Conservation (phyloP, 2,797 vertebrate genomes). For the Enteromius afrohamiltoni region DNA sequence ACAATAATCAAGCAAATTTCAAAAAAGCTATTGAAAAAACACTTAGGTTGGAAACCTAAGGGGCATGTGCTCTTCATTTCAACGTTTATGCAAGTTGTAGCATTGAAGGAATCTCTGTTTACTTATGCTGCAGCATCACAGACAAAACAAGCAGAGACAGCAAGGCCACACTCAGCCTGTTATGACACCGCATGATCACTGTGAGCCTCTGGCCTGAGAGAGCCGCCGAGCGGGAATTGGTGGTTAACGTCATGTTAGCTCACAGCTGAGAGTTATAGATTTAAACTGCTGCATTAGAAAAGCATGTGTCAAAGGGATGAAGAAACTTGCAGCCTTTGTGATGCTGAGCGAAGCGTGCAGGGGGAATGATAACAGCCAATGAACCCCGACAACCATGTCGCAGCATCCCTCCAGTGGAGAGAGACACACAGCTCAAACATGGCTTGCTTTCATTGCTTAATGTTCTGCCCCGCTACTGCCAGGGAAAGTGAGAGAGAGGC, state of each 20-base stretch:
- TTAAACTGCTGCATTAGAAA: slow-evolving; percentile 31
- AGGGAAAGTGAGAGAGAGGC: slow-evolving; percentile 2
- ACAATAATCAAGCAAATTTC: not conserved
- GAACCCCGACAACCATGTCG: slow-evolving; percentile 29
- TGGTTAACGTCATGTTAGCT: slow-evolving; percentile 29
- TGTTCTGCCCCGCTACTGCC: not conserved
- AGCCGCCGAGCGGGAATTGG: not conserved
- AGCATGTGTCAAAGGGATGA: slow-evolving; percentile 25
- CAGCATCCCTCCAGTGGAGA: slow-evolving; percentile 24
- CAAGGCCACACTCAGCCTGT: not conserved
- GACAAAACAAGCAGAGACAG: not conserved
- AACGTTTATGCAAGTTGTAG: not conserved
- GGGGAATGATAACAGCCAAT: slow-evolving; percentile 21
- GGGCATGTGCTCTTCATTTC: not conserved
- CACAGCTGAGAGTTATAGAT: slow-evolving; percentile 4
- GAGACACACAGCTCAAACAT: slow-evolving; percentile 5
- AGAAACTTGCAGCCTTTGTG: slow-evolving; percentile 27
- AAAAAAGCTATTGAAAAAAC: not conserved
- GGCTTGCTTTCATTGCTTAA: slow-evolving; percentile 29
- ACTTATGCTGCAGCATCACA: not conserved
- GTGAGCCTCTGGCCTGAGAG: slow-evolving; percentile 3
- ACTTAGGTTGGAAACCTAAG: not conserved
- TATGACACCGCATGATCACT: slow-evolving; percentile 26
- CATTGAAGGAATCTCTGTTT: slow-evolving; percentile 1
- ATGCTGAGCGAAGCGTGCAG: not conserved